Evolutionary conservation across 2,888 invertebrate species (phyloP), one percentile per base, ranked within the genome.

Genomic region (Apodemia zela): DNA sequence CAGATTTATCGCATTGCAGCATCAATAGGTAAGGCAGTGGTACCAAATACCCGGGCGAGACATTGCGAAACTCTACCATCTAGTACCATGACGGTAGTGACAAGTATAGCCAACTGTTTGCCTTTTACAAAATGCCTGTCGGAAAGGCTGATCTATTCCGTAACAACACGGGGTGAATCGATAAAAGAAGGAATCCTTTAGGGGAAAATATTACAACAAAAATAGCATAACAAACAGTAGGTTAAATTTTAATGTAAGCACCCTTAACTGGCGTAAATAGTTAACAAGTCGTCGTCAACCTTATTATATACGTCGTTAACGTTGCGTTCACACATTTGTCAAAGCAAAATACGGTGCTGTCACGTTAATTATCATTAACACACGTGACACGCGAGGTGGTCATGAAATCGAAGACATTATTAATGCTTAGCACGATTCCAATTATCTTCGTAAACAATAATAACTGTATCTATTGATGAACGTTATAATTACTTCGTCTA

Each of bases 311-410:
- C 54, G 54, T 21, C 29, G 29, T 57, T 25, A 29, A 25, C 54
- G 54, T n/a, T n/a, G 54, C 29, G 54, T 57, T 57, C 21, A 29
- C 10, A 51, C 54, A 57, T 57, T 29, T 57, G 57, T 57, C 57
- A 57, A 57, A 57, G 57, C 25, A 29, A 57, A 57, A 57, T 57
- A 57, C 57, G 57, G 21, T 57, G 29, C 25, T 15, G 57, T 57
- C 57, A 29, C 7, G 57, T 57, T 47, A 57, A 57, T 57, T 25
- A 57, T 29, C 57, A 57, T 57, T 57, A 57, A 25, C 57, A 29
- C 57, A 25, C 7, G 25, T 57, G n/a, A 15, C 57, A 57, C 29
- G 57, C 57, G 57, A 57, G 25, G 25, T 57, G 25, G 57, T 54
- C 54, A 25, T 57, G 29, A 57, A 54, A 57, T 57, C 57, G 25